Conservation (phyloP, 2,797 vertebrate genomes). For the Rhadinocentrus ornatus region DNA sequence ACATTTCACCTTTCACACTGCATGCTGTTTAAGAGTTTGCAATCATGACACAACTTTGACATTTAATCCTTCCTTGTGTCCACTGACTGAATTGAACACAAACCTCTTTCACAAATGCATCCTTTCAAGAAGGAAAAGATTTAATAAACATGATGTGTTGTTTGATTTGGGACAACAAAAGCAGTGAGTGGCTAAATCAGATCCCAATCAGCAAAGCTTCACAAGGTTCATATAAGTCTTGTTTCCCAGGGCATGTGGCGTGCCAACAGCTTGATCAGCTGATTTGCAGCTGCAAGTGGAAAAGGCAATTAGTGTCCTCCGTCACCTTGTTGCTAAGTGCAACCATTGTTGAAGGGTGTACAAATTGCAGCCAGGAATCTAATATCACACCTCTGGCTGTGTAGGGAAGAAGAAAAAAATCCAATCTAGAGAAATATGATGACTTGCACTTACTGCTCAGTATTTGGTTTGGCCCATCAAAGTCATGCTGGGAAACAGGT, state of each 20-base stretch:
- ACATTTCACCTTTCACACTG: slow-evolving; percentile 22
- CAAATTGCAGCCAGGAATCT: slow-evolving; percentile 64
- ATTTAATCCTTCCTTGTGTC: slow-evolving; percentile 45
- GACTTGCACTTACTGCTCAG: slow-evolving; percentile 65
- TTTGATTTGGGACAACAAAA: slow-evolving; percentile 28
- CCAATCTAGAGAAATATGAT: slow-evolving; percentile 69
- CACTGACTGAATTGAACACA: slow-evolving; percentile 10
- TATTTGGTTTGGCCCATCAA: slow-evolving; percentile 30
- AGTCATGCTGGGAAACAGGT: slow-evolving; percentile 23
- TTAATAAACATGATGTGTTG: slow-evolving; percentile 23
- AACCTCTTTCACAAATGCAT: slow-evolving; percentile 23
- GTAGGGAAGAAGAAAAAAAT: slow-evolving; percentile 45
- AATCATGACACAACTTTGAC: slow-evolving; percentile 25
- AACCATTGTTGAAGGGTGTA: slow-evolving; percentile 60
- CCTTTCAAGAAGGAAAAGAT: slow-evolving; percentile 33
- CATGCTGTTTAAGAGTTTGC: slow-evolving; percentile 10
- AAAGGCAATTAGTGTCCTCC: slow-evolving; percentile 70
- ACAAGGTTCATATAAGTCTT: slow-evolving; percentile 28
- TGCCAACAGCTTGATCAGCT: slow-evolving; percentile 67
- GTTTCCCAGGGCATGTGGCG: slow-evolving; percentile 34
- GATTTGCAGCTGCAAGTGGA: slow-evolving; percentile 48
- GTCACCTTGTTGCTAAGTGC: slow-evolving; percentile 73
- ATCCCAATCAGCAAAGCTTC: slow-evolving; percentile 55
- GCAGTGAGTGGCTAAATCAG: slow-evolving; percentile 29
- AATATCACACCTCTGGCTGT: slow-evolving; percentile 53